phyloP scores from a whole-genome alignment of 2,797 vertebrate genomes.

The Thripadectes ignobilis region DNA sequence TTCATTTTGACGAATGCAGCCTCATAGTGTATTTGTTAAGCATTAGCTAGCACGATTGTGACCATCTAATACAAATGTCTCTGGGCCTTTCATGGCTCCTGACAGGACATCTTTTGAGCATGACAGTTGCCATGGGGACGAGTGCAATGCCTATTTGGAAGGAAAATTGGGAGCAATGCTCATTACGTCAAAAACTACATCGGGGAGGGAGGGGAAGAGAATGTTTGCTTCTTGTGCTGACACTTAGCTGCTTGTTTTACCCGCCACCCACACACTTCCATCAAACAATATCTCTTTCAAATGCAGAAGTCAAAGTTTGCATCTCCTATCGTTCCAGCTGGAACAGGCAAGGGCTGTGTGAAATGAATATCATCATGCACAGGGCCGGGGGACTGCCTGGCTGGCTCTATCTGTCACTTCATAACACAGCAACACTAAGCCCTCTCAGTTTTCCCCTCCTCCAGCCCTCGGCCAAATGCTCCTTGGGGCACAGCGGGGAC shows the following conservation, averaged over 20 bases:
- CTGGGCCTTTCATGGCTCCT: constrained; percentile 71
- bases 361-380: constrained; percentile 44
- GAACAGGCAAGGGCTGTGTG: constrained; percentile 40
- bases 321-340: constrained; percentile 72
- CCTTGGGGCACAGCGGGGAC: accelerated
- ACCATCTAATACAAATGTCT: constrained; percentile 71
- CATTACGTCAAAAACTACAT: constrained; percentile 75
- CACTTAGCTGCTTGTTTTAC: constrained; percentile 76
- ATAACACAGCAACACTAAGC: constrained; percentile 3
- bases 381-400: not conserved
- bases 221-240: constrained; percentile 72
- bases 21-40: constrained; percentile 56
- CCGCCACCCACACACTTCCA: constrained; percentile 74
- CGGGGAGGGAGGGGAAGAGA: constrained; percentile 44
- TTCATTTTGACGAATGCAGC: constrained; percentile 58
- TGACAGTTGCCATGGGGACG: constrained; percentile 76
- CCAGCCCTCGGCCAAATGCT: accelerated
- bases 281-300: constrained; percentile 81
- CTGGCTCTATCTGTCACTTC: constrained; percentile 35
- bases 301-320: constrained; percentile 74
- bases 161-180: constrained; percentile 72
- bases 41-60: constrained; percentile 30
- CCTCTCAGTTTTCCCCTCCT: not conserved
- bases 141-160: constrained; percentile 72
- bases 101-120: constrained; percentile 76